Percentiles rank a stretch among this genome's conserved stretches.
Conservation (phyloP, 2,113 vertebrate species). For the Ictalurus furcatus region DNA sequence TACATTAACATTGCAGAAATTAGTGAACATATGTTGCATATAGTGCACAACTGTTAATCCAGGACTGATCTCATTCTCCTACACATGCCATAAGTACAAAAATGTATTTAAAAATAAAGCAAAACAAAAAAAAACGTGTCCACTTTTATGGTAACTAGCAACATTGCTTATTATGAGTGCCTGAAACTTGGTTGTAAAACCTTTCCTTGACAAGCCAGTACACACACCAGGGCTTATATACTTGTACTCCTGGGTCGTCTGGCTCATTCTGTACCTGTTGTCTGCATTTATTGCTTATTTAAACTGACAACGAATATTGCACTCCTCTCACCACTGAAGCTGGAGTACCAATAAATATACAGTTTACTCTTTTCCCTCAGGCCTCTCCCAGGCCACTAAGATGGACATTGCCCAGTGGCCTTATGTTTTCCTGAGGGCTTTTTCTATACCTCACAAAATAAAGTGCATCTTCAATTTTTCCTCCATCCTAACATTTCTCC, state of each 20-base stretch:
- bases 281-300: background rate
- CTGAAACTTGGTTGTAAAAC: background rate
- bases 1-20: conserved; percentile 15
- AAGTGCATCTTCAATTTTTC: conserved; percentile 5
- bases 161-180: background rate
- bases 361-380: background rate
- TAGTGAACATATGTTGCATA: background rate
- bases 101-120: background rate
- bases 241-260: background rate
- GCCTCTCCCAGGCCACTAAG: background rate
- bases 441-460: background rate
- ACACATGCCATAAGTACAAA: background rate
- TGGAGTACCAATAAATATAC: background rate
- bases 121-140: no score
- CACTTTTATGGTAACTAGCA: background rate
- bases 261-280: background rate
- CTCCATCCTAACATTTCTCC: background rate
- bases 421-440: background rate
- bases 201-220: background rate
- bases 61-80: background rate
- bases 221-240: background rate
- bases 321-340: no score
- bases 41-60: background rate
- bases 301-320: conserved; percentile 12
- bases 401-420: background rate